Evolutionary conservation across 2,113 vertebrate genomes (phyloP), one percentile per base, ranked within the genome.

Genomic region (Mormyrus iriodes): DNA sequence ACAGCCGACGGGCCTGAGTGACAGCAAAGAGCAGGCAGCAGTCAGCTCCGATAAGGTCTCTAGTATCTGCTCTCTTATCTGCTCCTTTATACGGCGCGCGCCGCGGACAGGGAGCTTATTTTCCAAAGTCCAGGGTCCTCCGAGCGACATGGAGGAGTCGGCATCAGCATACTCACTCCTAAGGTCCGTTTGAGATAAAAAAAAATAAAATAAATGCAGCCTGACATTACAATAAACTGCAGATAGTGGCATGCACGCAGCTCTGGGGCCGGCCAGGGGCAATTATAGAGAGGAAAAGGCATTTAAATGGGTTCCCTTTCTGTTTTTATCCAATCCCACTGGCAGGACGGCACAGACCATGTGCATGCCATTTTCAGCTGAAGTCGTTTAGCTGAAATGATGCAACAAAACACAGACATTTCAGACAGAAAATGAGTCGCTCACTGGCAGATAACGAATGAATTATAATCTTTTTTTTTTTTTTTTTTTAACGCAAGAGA

Each of bases 61-160:
- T 84, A 76, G 53, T 89, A 89, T 82, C 49, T 12, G 48, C 88
- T 35, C 82, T 49, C 88, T 46, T 24, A 89, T n/a, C 35, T 52
- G 55, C 39, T 82, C 42, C 15, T 83, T 85, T 15, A 51, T 51
- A 27, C 12, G 48, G 21, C 27, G n/a, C n/a, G n/a, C 21, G 21
- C 21, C 13, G 82, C 1, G 44, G 89, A 61, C 53, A 39, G 35
- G 27, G 46, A 73, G 48, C 85, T 35, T 49, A 86, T 73, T 89
- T 73, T 24, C 55, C 52, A 27, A 31, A 51, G 84, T 73, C 53
- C 84, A 15, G 82, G 42, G 48, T 89, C 82, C 82, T 44, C 31
- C 21, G 53, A 83, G 51, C 52, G 2, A 15, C 8, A 39, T 49
- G 35, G 39, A 35, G 58, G 65, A 84, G 83, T 49, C 21, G 21